Evolutionary conservation across 2,888 invertebrate genomes (phyloP), one percentile per base, ranked within the genome.

Genomic region (Cloeon dipterum): DNA sequence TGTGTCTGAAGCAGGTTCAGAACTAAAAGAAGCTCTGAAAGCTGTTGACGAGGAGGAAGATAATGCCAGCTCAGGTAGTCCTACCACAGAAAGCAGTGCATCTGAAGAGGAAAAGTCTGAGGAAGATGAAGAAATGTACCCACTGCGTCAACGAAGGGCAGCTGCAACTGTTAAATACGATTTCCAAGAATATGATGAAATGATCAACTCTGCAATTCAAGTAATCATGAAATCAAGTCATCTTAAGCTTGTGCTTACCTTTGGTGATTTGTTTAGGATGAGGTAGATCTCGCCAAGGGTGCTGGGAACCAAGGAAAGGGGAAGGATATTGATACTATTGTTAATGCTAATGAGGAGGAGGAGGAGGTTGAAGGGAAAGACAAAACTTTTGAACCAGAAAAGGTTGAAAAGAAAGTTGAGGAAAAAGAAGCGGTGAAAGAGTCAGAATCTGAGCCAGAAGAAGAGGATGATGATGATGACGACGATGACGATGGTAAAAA

Each of bases 161-260:
- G 70, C 81, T 32, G 78, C 77, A 44, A 81, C 50, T 70, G 77
- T 43, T 16, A 29, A 14, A 7, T 66, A 66, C 48, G 57, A 57
- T 40, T 78, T 89, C 46, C 81, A 83, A 52, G 93, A 94, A 55
- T 96, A 83, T 59, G 96, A 96, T 53, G 81, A 91, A 20, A 70
- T 94, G 54, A 94, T 96, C 46, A 82, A 86, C 52, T 85, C 83
- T 26, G 94, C 94, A 8, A 75, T 86, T 45, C 72, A 74, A 59
- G 72, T 68, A 46, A 43, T n/a, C n/a, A n/a, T n/a, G 16, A 14
- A 14, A 13, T 2, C 32, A 2, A 17, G 17, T 17, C n/a, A 25
- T 13, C 3, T 25, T 25, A 8, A 7, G 23, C 23, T 8, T 23
- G 7, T 8, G 7, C 23, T 8, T 10, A 23, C 23, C 23, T 23